Conservation (phyloP, 2,888 invertebrate genomes). For the Drosophila rellima region DNA sequence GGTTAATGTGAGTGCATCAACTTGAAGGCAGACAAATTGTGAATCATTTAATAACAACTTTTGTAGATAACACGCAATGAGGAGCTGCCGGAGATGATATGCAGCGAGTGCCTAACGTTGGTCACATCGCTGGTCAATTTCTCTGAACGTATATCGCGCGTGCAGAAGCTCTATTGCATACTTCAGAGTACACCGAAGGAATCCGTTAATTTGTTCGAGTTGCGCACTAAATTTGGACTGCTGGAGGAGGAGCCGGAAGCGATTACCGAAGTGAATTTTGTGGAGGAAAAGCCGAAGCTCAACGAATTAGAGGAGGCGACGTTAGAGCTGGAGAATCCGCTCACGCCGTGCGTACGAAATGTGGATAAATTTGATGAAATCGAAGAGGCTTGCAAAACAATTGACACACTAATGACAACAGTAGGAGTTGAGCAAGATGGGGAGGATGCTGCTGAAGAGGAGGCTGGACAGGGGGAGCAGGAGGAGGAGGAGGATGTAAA, state of each 20-base stretch:
- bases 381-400: slow-evolving; percentile 25
- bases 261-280: slow-evolving; percentile 63
- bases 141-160: slow-evolving; percentile 78
- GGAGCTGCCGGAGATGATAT: slow-evolving; percentile 78
- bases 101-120: slow-evolving; percentile 76
- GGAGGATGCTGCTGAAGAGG: neutral
- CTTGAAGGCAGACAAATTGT: neutral
- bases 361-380: slow-evolving; percentile 14
- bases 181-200: slow-evolving; percentile 55
- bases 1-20: slow-evolving; percentile 71
- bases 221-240: slow-evolving; percentile 67
- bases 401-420: neutral
- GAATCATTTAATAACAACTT: neutral
- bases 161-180: slow-evolving; percentile 81
- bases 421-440: neutral
- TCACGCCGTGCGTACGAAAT: slow-evolving; percentile 39
- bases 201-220: slow-evolving; percentile 46
- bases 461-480: neutral
- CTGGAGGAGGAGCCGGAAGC: slow-evolving; percentile 56
- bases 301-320: slow-evolving; percentile 49
- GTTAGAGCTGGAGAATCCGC: slow-evolving; percentile 63
- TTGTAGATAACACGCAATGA: slow-evolving; percentile 73
- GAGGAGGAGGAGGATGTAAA: slow-evolving; percentile 34
- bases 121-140: slow-evolving; percentile 78
- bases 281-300: slow-evolving; percentile 66